These are phyloP conservation scores for Chlorops oryzae DNA, from an alignment of 1,140 invertebrate genomes.

Conservation along the genomic window DNA sequence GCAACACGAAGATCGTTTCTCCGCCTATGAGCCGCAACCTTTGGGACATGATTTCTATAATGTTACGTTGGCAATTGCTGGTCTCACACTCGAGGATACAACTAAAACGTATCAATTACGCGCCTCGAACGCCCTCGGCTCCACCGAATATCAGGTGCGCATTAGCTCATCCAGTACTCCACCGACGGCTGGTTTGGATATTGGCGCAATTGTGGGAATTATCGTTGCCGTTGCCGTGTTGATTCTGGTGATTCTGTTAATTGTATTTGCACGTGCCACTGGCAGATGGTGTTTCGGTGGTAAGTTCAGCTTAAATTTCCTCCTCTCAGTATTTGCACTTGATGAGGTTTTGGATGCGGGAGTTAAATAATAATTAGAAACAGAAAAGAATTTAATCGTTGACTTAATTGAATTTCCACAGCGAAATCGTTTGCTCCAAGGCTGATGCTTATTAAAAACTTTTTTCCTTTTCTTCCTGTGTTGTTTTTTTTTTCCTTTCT, in stretches of 20 bases:
- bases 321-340: no score
- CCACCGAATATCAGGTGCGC: constrained; percentile 56
- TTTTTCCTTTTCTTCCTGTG: no score
- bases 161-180: constrained; percentile 54
- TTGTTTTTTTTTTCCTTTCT: no score
- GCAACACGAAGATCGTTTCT: constrained; percentile 35
- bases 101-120: constrained; percentile 61
- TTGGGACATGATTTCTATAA: constrained; percentile 62
- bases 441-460: no score
- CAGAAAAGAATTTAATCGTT: no score
- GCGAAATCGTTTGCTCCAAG: no score
- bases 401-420: no score
- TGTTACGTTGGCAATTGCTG: constrained; percentile 58
- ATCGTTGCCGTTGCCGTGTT: constrained; percentile 62
- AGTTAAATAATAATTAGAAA: no score
- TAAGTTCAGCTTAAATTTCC: no score
- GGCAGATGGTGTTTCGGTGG: constrained; percentile 78
- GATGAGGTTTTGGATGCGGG: no score
- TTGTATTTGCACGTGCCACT: constrained; percentile 70
- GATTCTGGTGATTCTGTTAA: constrained; percentile 58
- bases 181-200: constrained; percentile 61
- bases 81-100: constrained; percentile 67
- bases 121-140: constrained; percentile 61
- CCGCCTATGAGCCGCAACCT: constrained; percentile 33
- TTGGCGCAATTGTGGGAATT: constrained; percentile 69